Evolutionary conservation across 2,888 invertebrate species (phyloP), one percentile per base, ranked within the genome.

Genomic region (Machimus rusticus): DNA sequence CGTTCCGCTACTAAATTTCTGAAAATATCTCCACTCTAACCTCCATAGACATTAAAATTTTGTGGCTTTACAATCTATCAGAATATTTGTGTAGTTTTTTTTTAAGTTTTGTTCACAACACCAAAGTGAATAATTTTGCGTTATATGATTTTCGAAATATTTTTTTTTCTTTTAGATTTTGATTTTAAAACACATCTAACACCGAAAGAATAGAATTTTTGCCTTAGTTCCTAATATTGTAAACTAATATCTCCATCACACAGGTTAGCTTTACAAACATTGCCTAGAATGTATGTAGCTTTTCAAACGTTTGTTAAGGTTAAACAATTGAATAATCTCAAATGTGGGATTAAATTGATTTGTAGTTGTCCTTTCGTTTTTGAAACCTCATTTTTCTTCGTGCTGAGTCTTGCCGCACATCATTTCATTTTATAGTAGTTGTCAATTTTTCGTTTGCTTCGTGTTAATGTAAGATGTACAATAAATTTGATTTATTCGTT

Each of bases 181-280:
- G 89, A 19, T 1, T 91, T 91, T 92, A 92, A 92, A 92, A 92
- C 92, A 92, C 92, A 91, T 91, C 92, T 92, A 92, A 92, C 92
- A 92, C 92, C 92, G 91, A 92, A 92, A 92, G 92, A 92, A 92
- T 92, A 37, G 76, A 76, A 84, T 87, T 86, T 86, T 82, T 90
- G 84, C 88, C 88, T 89, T 89, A 90, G 77, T 89, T 87, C 89
- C 87, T 89, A 86, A 19, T 84, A 43, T 46, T 16, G 14, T 43
- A 76, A 85, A 85, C 74, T 74, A 51, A 37, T 76, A 76, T 76
- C 39, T 85, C 51, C 28, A 84, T 51, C 82, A 77, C 39, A 66
- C 66, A 23, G 46, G 31, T 85, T 55, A 51, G 74, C 28, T 87
- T 87, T 66, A 46, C 37, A 85, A 28, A 74, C 39, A 23, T 85